A percentile compares a stretch with the other conserved stretches of the same genome.
Evolutionary conservation across 2,888 invertebrate genomes (phyloP).

Genomic region (Tetropium fuscum): DNA sequence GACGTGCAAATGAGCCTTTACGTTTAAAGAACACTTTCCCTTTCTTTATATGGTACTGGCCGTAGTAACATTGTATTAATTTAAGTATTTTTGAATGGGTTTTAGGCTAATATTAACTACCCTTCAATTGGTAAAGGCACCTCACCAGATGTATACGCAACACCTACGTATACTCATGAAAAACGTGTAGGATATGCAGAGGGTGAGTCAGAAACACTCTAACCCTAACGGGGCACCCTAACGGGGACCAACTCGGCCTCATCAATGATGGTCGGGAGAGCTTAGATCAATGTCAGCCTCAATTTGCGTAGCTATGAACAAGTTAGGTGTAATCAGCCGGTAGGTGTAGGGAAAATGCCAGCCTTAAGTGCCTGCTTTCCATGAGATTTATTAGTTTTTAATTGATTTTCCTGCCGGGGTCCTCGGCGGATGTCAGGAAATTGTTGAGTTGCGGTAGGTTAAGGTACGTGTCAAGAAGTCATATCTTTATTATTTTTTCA

Average conservation of each 20-base stretch:
- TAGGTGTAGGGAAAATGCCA: conserved; percentile 25
- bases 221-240: conserved; percentile 1
- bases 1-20: no score
- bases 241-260: conserved; percentile 16
- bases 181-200: conserved; percentile 10
- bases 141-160: no score
- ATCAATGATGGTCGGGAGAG: conserved; percentile 39
- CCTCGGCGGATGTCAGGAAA: conserved; percentile 16
- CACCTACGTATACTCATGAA: no score
- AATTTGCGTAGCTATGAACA: conserved; percentile 46
- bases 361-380: conserved; percentile 42
- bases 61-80: no score
- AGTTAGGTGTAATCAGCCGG: conserved; percentile 28
- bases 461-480: background rate
- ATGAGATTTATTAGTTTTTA: conserved; percentile 53
- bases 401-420: conserved; percentile 43
- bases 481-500: no score
- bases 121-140: no score
- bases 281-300: conserved; percentile 54
- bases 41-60: no score
- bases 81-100: no score
- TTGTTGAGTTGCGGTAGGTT: conserved; percentile 19
- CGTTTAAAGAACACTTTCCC: no score
- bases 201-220: conserved; percentile 18
- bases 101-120: no score